Evolutionary conservation across 1,140 invertebrate genomes (phyloP), one percentile per base, ranked within the genome.

Genomic region (Bombus balteatus): DNA sequence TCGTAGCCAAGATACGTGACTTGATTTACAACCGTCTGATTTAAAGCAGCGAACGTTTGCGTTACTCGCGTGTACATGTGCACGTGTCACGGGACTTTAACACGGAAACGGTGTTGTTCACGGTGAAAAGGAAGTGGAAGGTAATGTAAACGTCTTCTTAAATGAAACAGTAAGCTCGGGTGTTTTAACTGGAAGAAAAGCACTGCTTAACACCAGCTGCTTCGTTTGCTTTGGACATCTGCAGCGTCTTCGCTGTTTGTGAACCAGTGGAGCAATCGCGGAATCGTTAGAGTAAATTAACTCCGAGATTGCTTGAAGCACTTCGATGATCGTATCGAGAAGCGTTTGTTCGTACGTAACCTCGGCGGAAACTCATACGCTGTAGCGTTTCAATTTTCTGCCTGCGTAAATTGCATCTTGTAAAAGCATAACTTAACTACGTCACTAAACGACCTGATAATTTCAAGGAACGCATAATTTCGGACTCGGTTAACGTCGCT

Each of bases 1-100:
- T n/a, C 37, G 25, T 34, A 41, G 28, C 3, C 37, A 37, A 37
- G 47, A 32, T 39, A 81, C 79, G 79, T 81, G 79, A 81, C 79
- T 18, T 34, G 79, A 81, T 81, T 81, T 81, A 53, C 68, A 57
- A 71, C 47, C 10, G 34, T 18, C 34, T 25, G 3, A 28, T n/a
- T 39, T 39, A 32, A 41, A 41, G 25, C 66, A 18, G 25, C 59
- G 18, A 28, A 53, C 25, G 57, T 25, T 10, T 5, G 18, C 5
- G 66, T 22, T 25, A 10, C 13, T 12, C 12, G 37, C 57, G 37
- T 25, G 13, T 37, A 28, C 28, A n/a, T n/a, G 57, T 4, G 32
- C 41, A 32, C 62, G 62, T 68, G 76, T 66, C 39, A 77, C 59
- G 34, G 12, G n/a, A 18, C 9, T n/a, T 18, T 57, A 77, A 28